A percentile compares a stretch with the other conserved stretches of the same genome.
phyloP scores from a whole-genome alignment of 2,113 vertebrate species.

The Clinocottus analis region DNA sequence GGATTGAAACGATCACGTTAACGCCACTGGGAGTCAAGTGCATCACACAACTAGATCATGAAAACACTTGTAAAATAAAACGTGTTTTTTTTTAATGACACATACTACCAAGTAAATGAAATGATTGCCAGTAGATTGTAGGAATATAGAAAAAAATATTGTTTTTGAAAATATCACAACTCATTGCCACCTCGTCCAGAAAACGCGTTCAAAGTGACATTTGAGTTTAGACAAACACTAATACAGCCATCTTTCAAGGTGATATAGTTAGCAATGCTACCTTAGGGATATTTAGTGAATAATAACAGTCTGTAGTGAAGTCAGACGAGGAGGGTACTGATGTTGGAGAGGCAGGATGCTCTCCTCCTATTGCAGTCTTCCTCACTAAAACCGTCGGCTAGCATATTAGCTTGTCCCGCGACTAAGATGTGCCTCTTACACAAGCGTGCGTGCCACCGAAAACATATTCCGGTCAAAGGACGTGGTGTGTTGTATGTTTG shows the following conservation, averaged over 20 bases:
- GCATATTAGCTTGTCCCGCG: constrained; percentile 75
- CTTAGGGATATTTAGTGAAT: neutral
- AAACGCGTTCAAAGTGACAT: constrained; percentile 7
- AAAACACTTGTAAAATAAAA: neutral
- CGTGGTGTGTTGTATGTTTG: neutral
- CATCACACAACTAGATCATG: neutral
- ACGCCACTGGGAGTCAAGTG: neutral
- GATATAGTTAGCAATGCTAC: neutral
- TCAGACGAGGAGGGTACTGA: constrained; percentile 54
- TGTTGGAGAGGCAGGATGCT: constrained; percentile 69
- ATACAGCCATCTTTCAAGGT: accelerated
- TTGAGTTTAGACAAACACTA: neutral
- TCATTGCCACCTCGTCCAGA: neutral
- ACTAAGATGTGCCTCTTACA: constrained; percentile 71
- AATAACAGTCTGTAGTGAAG: constrained; percentile 26
- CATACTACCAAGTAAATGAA: neutral
- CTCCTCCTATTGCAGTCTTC: constrained; percentile 61
- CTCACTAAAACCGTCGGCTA: constrained; percentile 73
- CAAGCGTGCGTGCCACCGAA: constrained; percentile 37
- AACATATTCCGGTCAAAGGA: constrained; percentile 10
- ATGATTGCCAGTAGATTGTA: neutral
- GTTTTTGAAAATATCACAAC: neutral
- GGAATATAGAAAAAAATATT: neutral
- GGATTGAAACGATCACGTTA: neutral
- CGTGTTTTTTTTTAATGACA: neutral